phyloP scores from a whole-genome alignment of 2,113 vertebrate species.

The Petroica traversi region DNA sequence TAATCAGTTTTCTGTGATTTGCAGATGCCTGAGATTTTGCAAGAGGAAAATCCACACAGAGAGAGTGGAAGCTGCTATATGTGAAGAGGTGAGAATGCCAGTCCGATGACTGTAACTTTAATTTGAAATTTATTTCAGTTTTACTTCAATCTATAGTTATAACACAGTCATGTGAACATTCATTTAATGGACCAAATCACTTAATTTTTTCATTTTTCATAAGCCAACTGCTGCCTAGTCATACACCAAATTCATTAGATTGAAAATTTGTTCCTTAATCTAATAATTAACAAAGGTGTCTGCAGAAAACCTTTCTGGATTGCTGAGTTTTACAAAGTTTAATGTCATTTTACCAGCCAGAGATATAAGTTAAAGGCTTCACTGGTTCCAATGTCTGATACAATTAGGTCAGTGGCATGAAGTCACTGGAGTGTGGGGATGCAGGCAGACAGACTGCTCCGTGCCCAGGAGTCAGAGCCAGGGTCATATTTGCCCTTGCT shows the following conservation, averaged over 20 bases:
- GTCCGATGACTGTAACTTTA: neutral
- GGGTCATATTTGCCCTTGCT: neutral
- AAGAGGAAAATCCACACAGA: neutral
- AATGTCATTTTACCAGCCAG: neutral
- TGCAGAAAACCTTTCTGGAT: neutral
- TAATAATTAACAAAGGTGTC: neutral
- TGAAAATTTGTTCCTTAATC: neutral
- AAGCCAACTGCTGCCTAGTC: neutral
- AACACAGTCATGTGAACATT: neutral
- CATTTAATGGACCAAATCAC: neutral
- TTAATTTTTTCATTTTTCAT: neutral
- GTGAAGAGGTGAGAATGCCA: neutral
- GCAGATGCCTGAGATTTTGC: neutral
- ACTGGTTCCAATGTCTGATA: neutral
- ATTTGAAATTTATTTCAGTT: neutral
- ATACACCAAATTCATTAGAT: neutral
- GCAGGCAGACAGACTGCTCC: conserved; percentile 41
- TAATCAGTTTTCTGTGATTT: neutral
- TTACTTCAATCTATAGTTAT: neutral
- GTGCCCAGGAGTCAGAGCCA: conserved; percentile 30
- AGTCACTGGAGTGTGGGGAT: conserved; percentile 21
- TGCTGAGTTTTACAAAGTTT: neutral
- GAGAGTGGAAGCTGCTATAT: neutral
- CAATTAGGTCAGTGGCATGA: conserved; percentile 33
- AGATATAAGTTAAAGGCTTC: neutral